These are phyloP conservation scores for Eulemur albifrons DNA, from an alignment of 2,797 vertebrate species.

Conservation along the genomic window DNA sequence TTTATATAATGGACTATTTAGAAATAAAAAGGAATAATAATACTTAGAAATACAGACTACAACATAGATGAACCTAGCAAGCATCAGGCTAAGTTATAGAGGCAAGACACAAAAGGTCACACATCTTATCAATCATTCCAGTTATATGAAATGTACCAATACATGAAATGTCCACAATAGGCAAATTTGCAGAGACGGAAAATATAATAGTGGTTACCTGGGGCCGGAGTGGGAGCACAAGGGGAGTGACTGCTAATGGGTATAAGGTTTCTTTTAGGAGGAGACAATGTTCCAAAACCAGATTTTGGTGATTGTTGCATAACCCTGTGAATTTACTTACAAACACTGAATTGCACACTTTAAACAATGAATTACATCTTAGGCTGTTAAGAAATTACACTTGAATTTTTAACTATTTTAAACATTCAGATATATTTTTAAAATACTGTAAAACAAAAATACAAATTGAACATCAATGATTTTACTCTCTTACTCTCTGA, in stretches of 20 bases:
- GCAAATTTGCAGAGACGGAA: background rate
- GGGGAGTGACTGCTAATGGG: background rate
- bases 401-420: conserved; percentile 5
- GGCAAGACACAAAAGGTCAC: background rate
- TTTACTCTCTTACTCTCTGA: background rate
- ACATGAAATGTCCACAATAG: background rate
- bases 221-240: background rate
- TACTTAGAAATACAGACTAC: background rate
- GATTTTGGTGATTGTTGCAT: background rate
- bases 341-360: background rate
- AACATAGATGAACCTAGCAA: background rate
- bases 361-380: background rate
- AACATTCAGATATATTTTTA: background rate
- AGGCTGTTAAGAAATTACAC: background rate
- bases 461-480: background rate
- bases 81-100: background rate
- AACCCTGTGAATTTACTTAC: background rate
- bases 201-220: background rate
- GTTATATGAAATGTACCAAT: background rate
- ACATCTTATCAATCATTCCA: background rate
- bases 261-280: background rate
- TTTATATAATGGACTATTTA: background rate
- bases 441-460: background rate
- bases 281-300: background rate
- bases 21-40: background rate